A percentile compares a stretch with the other conserved stretches of the same genome.
These are phyloP conservation scores for Psittacula cyanocephala DNA, from an alignment of 2,113 vertebrate species.

Conservation along the genomic window DNA sequence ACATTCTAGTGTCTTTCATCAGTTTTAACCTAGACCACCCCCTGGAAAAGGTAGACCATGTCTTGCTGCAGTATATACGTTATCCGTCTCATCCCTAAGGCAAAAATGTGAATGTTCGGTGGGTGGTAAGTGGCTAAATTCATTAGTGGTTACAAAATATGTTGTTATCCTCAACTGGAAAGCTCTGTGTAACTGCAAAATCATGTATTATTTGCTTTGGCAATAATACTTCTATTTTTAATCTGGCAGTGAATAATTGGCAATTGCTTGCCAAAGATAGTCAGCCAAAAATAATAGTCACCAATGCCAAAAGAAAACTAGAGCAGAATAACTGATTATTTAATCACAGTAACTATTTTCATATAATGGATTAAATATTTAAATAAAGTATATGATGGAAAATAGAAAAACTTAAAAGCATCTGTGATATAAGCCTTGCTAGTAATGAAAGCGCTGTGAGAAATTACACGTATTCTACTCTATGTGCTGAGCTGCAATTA, in stretches of 20 bases:
- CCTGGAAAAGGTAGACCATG: not conserved
- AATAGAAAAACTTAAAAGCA: not conserved
- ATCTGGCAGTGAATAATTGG: slow-evolving; percentile 4
- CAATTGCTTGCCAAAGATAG: not conserved
- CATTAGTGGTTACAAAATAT: slow-evolving; percentile 15
- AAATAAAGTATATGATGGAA: not conserved
- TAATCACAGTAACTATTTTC: slow-evolving; percentile 24
- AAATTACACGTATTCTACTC: not conserved
- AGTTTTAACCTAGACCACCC: not conserved
- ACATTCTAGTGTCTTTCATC: not conserved
- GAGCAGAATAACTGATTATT: slow-evolving; percentile 7
- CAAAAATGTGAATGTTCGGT: not conserved
- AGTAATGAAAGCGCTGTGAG: not conserved
- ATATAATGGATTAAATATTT: not conserved
- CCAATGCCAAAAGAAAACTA: not conserved
- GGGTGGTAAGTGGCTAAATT: slow-evolving; percentile 8
- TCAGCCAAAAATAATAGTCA: slow-evolving; percentile 35
- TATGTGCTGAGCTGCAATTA: not conserved
- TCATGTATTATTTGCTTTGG: slow-evolving; percentile 38
- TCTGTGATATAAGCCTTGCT: not conserved
- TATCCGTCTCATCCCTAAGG: not conserved
- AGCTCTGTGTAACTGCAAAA: not conserved
- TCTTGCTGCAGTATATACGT: not conserved
- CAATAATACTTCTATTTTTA: slow-evolving; percentile 29
- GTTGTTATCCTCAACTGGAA: slow-evolving; percentile 9